These are phyloP conservation scores for Rhorus exstirpatorius DNA, from an alignment of 2,888 invertebrate genomes.

Conservation along the genomic window DNA sequence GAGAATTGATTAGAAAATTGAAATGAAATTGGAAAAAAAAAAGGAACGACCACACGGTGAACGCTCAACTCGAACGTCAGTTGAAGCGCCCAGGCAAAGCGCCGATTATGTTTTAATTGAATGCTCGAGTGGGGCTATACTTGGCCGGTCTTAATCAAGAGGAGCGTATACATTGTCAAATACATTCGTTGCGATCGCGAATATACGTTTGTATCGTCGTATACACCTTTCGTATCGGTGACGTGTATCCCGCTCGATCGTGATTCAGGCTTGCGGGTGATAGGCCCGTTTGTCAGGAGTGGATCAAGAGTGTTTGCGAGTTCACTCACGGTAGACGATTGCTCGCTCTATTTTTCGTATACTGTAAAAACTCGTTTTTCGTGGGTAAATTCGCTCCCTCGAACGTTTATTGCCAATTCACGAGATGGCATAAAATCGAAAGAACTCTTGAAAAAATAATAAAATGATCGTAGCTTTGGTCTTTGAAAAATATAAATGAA, in stretches of 20 bases:
- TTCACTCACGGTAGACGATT: conserved; percentile 48
- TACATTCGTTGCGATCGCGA: conserved; percentile 74
- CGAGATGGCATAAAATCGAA: conserved; percentile 1
- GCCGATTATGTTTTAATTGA: conserved; percentile 80
- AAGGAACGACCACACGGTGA: conserved; percentile 10
- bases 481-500: not conserved
- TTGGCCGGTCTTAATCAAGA: conserved; percentile 83
- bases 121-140: conserved; percentile 79
- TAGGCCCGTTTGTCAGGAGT: conserved; percentile 10
- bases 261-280: conserved; percentile 21
- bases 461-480: not conserved
- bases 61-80: conserved; percentile 36
- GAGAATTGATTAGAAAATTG: not conserved
- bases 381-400: conserved; percentile 1
- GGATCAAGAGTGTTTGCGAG: conserved; percentile 43
- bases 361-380: not conserved
- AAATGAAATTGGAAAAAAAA: conserved; percentile 22
- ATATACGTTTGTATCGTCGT: conserved; percentile 7
- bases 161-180: conserved; percentile 79
- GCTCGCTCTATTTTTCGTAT: conserved; percentile 50
- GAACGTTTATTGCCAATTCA: conserved; percentile 48
- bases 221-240: not conserved
- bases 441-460: conserved; percentile 34
- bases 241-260: conserved; percentile 31
- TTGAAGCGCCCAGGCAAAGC: conserved; percentile 59